phyloP scores from a whole-genome alignment of 2,888 invertebrate species.

The Habroteleia sp. region DNA sequence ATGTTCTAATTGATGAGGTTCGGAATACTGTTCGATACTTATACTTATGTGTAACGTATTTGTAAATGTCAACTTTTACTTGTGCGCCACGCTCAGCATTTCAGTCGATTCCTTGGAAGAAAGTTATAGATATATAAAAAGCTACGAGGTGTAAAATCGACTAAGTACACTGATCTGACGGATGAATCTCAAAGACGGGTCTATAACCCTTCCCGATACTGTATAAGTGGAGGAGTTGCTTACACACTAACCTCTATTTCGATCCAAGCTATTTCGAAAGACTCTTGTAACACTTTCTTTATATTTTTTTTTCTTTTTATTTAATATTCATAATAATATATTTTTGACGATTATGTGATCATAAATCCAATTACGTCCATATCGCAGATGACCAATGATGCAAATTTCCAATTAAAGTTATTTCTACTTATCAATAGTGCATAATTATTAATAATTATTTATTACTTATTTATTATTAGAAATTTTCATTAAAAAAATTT shows the following conservation, averaged over 20 bases:
- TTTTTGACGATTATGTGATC: slow-evolving; percentile 2
- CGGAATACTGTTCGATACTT: not conserved
- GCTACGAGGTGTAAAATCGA: slow-evolving; percentile 42
- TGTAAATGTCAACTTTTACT: slow-evolving; percentile 43
- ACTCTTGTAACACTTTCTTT: slow-evolving; percentile 61
- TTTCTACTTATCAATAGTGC: too few species aligned
- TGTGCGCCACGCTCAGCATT: slow-evolving; percentile 6
- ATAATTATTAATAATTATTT: too few species aligned
- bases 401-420: too few species aligned
- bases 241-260: slow-evolving; percentile 80
- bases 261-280: slow-evolving; percentile 58
- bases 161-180: slow-evolving; percentile 60
- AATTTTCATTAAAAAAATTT: too few species aligned
- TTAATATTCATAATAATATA: slow-evolving; percentile 38
- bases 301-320: slow-evolving; percentile 13
- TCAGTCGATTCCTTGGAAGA: slow-evolving; percentile 38
- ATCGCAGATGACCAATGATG: too few species aligned
- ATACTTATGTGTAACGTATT: not conserved
- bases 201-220: slow-evolving; percentile 71
- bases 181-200: slow-evolving; percentile 67
- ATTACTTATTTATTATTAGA: too few species aligned
- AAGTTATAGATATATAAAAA: slow-evolving; percentile 46
- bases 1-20: slow-evolving; percentile 8
- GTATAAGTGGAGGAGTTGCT: slow-evolving; percentile 75
- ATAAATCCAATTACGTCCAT: not conserved